phyloP scores from a whole-genome alignment of 2,797 vertebrate species.

The Phalanger gymnotis region DNA sequence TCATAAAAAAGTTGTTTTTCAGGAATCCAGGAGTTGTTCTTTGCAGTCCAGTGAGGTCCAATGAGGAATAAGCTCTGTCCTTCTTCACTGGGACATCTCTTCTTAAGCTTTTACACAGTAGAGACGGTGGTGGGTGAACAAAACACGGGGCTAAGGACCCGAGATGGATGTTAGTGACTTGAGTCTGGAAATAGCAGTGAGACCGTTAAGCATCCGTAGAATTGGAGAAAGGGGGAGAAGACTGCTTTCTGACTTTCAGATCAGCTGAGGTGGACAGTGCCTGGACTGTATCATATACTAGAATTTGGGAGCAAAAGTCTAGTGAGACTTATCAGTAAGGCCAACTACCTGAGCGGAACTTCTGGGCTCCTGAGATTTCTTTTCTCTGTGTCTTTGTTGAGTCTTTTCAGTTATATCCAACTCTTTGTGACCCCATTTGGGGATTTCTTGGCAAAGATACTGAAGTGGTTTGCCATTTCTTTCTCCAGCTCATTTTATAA shows the following conservation, averaged over 20 bases:
- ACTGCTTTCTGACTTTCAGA: neutral
- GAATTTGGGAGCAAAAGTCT: neutral
- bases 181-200: neutral
- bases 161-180: neutral
- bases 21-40: neutral
- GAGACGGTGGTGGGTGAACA: neutral
- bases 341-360: neutral
- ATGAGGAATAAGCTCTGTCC: neutral
- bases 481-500: neutral
- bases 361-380: neutral
- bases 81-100: neutral
- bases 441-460: neutral
- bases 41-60: neutral
- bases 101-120: neutral
- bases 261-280: neutral
- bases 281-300: neutral
- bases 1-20: neutral
- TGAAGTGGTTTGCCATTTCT: neutral
- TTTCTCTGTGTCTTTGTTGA: neutral
- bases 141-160: neutral
- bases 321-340: neutral
- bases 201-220: neutral
- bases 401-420: neutral
- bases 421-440: neutral
- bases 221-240: neutral